Conservation (phyloP, 2,113 vertebrate species). For the Stictonetta naevosa region DNA sequence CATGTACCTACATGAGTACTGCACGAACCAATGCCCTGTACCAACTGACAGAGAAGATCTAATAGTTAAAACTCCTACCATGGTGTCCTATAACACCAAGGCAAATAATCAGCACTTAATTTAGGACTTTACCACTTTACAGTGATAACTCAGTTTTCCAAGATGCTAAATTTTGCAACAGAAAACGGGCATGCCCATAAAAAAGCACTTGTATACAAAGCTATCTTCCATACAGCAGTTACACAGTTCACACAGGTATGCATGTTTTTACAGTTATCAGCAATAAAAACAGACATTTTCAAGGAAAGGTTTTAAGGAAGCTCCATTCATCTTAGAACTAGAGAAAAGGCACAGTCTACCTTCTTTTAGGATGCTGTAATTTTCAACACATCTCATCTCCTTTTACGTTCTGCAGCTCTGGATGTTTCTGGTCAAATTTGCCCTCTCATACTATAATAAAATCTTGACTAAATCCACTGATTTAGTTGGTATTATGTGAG, state of each 20-base stretch:
- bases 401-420: not conserved
- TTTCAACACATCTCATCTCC: not conserved
- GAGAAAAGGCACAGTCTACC: not conserved
- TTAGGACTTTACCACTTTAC: not conserved
- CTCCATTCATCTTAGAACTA: not conserved
- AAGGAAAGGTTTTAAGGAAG: not conserved
- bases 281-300: not conserved
- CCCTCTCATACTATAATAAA: not conserved
- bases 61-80: not conserved
- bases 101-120: not conserved
- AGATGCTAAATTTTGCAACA: not conserved
- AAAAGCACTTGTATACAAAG: not conserved
- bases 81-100: not conserved
- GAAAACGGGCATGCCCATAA: not conserved
- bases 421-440: not conserved
- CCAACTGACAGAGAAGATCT: not conserved
- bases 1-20: not conserved
- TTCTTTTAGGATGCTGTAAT: not conserved
- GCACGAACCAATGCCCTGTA: not conserved
- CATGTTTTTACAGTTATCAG: not conserved
- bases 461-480: constrained; percentile 36
- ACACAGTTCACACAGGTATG: fast-evolving
- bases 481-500: not conserved
- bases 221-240: not conserved
- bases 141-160: not conserved